Evolutionary conservation across 2,888 invertebrate genomes (phyloP).

Genomic region (Drosophila bunnanda): DNA sequence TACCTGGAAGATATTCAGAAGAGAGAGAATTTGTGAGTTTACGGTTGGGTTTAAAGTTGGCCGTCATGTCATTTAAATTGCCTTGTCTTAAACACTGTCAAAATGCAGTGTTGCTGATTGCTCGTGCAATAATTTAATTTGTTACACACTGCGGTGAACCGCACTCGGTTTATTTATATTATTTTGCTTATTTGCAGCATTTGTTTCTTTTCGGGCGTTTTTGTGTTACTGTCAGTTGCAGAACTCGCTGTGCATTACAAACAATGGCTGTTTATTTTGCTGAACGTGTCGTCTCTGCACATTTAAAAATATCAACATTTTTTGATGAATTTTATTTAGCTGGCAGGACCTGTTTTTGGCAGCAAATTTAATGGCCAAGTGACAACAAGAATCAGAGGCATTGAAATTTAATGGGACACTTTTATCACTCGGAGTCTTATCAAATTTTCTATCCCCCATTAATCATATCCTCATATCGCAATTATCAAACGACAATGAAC

Average conservation of each 20-base stretch:
- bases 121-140: constrained; percentile 66
- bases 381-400: constrained; percentile 11
- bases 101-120: constrained; percentile 27
- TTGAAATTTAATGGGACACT: constrained; percentile 10
- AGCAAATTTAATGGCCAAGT: constrained; percentile 29
- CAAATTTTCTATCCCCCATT: not conserved
- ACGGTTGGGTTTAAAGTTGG: not conserved
- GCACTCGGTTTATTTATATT: constrained; percentile 46
- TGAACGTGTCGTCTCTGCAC: constrained; percentile 9
- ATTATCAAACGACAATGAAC: constrained; percentile 1
- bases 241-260: constrained; percentile 43
- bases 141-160: constrained; percentile 67
- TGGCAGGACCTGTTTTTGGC: constrained; percentile 38
- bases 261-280: constrained; percentile 35
- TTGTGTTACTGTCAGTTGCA: constrained; percentile 63
- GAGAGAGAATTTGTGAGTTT: constrained; percentile 2
- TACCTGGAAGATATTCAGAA: constrained; percentile 18
- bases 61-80: constrained; percentile 10
- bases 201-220: constrained; percentile 43
- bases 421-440: not conserved
- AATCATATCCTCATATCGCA: constrained; percentile 8
- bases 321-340: constrained; percentile 29
- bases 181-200: constrained; percentile 25
- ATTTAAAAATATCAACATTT: constrained; percentile 33
- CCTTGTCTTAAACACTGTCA: constrained; percentile 6